Evolutionary conservation across 2,797 vertebrate species (phyloP).

Genomic region (Eidolon dupreanum): DNA sequence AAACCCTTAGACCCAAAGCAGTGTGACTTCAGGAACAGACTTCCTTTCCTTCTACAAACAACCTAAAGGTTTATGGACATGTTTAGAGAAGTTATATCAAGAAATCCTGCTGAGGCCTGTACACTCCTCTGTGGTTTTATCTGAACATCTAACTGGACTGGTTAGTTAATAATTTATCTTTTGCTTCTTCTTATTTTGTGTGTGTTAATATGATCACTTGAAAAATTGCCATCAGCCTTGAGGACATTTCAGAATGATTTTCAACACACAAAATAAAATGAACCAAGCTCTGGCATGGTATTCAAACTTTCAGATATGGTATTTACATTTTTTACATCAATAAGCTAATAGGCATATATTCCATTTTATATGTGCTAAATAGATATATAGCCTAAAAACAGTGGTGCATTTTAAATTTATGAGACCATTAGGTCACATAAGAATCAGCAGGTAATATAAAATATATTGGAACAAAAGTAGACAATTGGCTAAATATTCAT

Average conservation of each 20-base stretch:
- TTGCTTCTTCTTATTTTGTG: constrained; percentile 26
- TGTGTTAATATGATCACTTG: constrained; percentile 28
- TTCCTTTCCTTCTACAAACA: neutral
- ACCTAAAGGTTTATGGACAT: neutral
- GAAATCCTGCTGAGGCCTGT: constrained; percentile 39
- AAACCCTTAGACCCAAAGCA: neutral
- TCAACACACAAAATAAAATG: constrained; percentile 32
- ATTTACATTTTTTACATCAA: neutral
- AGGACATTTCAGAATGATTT: constrained; percentile 12
- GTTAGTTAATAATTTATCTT: neutral
- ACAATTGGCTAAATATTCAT: neutral
- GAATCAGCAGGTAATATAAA: neutral
- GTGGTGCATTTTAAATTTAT: neutral
- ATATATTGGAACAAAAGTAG: neutral
- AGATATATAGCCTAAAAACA: neutral
- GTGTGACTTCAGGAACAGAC: neutral
- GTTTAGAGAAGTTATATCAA: constrained; percentile 29
- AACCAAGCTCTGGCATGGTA: neutral
- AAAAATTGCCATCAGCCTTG: neutral
- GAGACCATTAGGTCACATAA: neutral
- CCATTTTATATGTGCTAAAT: neutral
- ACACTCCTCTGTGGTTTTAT: constrained; percentile 1
- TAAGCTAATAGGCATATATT: neutral
- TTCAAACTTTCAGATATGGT: neutral
- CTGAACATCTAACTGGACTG: neutral